Evolutionary conservation across 2,888 invertebrate species (phyloP), one percentile per base, ranked within the genome.

Genomic region (Leptinotarsa haldemani): DNA sequence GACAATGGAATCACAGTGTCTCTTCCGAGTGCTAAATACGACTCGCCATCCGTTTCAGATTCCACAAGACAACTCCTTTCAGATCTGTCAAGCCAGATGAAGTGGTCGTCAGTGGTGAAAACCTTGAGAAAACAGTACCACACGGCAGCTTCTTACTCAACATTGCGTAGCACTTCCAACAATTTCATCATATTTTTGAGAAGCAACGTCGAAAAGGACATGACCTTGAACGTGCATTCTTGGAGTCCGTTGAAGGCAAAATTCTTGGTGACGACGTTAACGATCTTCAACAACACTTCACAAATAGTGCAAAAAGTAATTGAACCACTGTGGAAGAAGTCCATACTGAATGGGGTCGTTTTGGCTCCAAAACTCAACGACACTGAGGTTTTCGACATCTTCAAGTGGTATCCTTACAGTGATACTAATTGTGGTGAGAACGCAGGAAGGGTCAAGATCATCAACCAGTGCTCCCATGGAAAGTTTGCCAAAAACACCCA

Each of bases 401-500:
- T 53, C 67, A 67, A 52, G 7, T 67, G 67, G 67, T 67, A 53
- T 30, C 67, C 67, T 4, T 67, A 53, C 18, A 15, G 30, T n/a
- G n/a, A n/a, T n/a, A 40, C 40, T n/a, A 61, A 30, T 18, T 61
- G 61, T 61, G 61, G 61, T 18, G 30, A 18, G 30, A n/a, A 61
- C 40, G 61, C 40, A 30, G 61, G 61, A 1, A 9, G 1, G 4
- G 30, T 61, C 61, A 61, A 61, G 40, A n/a, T 61, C 1, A 40
- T 61, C 40, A 13, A 61, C n/a, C 61, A 61, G n/a, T 61, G 61
- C 30, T 61, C 40, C 4, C 52, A 72, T 22, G 74, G 73, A n/a
- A 46, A 20, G 5, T 70, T 72, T 12, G 3, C 15, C 18, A 68
- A 56, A 69, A 74, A 73, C 16, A 52, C 16, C 22, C 18, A 18